A percentile compares a stretch with the other conserved stretches of the same genome.
phyloP scores from a whole-genome alignment of 2,888 invertebrate species.

The Oscheius sp. region DNA sequence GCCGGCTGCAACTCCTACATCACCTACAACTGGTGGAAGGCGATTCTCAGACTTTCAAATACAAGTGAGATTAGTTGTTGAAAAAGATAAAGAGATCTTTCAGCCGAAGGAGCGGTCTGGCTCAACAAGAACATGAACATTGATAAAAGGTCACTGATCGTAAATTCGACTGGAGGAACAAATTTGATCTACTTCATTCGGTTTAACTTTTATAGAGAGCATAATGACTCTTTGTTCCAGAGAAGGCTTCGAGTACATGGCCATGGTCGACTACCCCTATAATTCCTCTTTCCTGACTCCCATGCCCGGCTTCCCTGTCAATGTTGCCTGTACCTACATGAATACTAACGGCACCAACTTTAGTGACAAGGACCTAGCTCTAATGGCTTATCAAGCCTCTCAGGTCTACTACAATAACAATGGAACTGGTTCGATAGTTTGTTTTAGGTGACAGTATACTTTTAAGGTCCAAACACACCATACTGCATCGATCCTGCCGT shows the following conservation, averaged over 20 bases:
- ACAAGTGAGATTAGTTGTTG: slow-evolving; percentile 76
- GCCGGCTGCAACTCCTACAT: slow-evolving; percentile 78
- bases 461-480: slow-evolving; percentile 27
- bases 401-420: slow-evolving; percentile 58
- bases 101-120: slow-evolving; percentile 81
- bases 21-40: slow-evolving; percentile 84
- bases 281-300: slow-evolving; percentile 82
- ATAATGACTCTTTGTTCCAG: not conserved
- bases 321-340: slow-evolving; percentile 69
- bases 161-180: slow-evolving; percentile 62
- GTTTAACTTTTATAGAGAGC: not conserved
- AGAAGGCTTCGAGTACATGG: slow-evolving; percentile 78
- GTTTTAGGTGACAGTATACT: not conserved
- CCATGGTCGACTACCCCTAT: slow-evolving; percentile 97
- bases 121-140: slow-evolving; percentile 83
- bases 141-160: slow-evolving; percentile 76
- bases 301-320: slow-evolving; percentile 87
- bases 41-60: slow-evolving; percentile 78
- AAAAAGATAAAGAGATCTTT: slow-evolving; percentile 11
- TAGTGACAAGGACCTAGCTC: slow-evolving; percentile 48
- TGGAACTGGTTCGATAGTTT: not conserved
- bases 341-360: slow-evolving; percentile 40
- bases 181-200: slow-evolving; percentile 26
- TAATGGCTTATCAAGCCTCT: slow-evolving; percentile 42
- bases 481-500: slow-evolving; percentile 50